Percentiles rank a stretch among this genome's conserved stretches.
Evolutionary conservation across 2,888 invertebrate genomes (phyloP).

Genomic region (Lasius fuliginosus): DNA sequence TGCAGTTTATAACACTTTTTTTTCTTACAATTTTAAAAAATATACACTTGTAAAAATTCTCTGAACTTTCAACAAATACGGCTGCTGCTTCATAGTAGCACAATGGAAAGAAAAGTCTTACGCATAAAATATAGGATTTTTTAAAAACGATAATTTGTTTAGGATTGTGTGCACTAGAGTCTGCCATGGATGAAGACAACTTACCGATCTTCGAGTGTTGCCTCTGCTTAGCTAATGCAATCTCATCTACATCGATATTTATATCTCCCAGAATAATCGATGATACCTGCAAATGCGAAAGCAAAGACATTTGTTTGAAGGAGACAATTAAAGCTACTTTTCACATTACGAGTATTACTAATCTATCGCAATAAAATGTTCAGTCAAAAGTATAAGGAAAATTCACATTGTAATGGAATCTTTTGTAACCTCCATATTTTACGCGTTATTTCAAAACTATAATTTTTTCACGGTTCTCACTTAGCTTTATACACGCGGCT

Average conservation of each 20-base stretch:
- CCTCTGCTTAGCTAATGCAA: constrained; percentile 62
- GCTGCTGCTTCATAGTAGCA: constrained; percentile 64
- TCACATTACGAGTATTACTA: neutral
- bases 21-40: constrained; percentile 72
- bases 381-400: neutral
- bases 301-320: constrained; percentile 50
- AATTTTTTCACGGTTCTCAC: neutral
- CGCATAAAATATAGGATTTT: constrained; percentile 64
- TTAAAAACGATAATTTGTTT: constrained; percentile 65
- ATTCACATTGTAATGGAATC: neutral
- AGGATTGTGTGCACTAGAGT: constrained; percentile 78
- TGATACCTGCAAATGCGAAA: constrained; percentile 62
- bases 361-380: constrained; percentile 8
- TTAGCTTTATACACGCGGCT: neutral
- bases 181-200: constrained; percentile 82
- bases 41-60: constrained; percentile 69
- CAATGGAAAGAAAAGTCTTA: constrained; percentile 65
- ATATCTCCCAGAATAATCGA: constrained; percentile 58
- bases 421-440: neutral
- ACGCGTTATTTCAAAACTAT: neutral
- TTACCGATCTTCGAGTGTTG: constrained; percentile 82
- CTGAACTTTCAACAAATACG: constrained; percentile 69
- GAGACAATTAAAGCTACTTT: constrained; percentile 13
- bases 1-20: constrained; percentile 73
- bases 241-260: constrained; percentile 48